Conservation (phyloP, 92 coral and sea anemone species). For the Epizoanthus rinbou region DNA sequence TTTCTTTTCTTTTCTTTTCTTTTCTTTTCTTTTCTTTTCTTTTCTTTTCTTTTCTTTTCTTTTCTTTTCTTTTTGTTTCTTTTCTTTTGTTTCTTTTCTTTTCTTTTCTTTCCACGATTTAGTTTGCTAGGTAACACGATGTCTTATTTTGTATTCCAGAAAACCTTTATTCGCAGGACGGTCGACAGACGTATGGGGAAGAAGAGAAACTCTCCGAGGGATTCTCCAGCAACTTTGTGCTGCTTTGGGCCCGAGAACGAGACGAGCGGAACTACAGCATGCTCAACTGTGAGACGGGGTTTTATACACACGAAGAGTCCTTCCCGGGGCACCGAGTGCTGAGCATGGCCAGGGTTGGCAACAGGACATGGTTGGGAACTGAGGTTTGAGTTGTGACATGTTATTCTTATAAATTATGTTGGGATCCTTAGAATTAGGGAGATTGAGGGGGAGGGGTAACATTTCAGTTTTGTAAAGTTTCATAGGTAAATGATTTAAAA, state of each 20-base stretch:
- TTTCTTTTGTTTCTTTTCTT: neutral
- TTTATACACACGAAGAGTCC: slow-evolving; percentile 65
- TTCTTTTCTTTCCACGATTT: neutral
- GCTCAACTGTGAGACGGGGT: slow-evolving; percentile 92
- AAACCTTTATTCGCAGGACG: slow-evolving; percentile 21
- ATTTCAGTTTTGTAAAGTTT: neutral
- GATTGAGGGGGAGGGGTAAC: neutral
- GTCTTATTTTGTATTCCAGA: neutral
- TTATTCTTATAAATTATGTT: neutral
- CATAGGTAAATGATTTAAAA: neutral
- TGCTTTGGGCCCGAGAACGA: slow-evolving; percentile 94
- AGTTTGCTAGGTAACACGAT: too few species aligned
- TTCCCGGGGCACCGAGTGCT: slow-evolving; percentile 92
- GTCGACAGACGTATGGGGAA: neutral
- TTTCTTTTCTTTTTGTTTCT: neutral
- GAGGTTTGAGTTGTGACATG: slow-evolving; percentile 67
- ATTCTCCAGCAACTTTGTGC: slow-evolving; percentile 61
- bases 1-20: too few species aligned
- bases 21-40: too few species aligned
- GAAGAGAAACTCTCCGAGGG: slow-evolving; percentile 36
- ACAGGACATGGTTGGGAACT: slow-evolving; percentile 93
- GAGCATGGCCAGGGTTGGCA: slow-evolving; percentile 89
- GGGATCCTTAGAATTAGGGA: slow-evolving; percentile 9
- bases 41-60: neutral
- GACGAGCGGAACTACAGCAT: slow-evolving; percentile 79